These are phyloP conservation scores for Tortricodes alternella DNA, from an alignment of 2,888 invertebrate genomes.

Conservation along the genomic window DNA sequence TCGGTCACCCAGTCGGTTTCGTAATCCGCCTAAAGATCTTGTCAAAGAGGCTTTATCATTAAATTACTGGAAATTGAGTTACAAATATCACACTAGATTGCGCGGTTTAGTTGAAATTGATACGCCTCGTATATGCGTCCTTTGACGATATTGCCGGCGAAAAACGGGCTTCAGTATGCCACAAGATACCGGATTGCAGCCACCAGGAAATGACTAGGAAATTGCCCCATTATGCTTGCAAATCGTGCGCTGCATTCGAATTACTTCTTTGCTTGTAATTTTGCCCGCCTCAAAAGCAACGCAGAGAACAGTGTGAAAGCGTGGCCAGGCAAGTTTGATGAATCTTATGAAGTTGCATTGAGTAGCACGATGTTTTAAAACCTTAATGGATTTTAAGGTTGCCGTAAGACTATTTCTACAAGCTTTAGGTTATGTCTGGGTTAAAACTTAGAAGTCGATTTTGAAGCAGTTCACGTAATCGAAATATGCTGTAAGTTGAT, in stretches of 20 bases:
- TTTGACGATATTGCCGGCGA: constrained; percentile 26
- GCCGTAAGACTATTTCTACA: not conserved
- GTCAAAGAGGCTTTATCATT: no score
- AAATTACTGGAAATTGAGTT: no score
- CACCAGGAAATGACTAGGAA: constrained; percentile 76
- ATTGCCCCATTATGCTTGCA: constrained; percentile 78
- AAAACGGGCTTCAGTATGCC: constrained; percentile 43
- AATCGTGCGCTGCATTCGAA: constrained; percentile 79
- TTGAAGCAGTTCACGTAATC: no score
- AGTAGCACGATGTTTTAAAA: not conserved
- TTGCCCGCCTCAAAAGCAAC: constrained; percentile 54
- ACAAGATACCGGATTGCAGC: constrained; percentile 73
- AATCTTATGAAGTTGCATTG: not conserved
- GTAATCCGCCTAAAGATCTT: no score
- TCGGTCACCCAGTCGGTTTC: no score
- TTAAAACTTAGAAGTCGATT: no score
- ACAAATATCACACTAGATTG: not conserved
- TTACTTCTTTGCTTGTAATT: constrained; percentile 75
- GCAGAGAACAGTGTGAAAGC: constrained; percentile 14
- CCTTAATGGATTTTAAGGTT: not conserved
- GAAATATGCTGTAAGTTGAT: no score
- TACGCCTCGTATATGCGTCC: constrained; percentile 14
- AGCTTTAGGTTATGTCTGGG: no score
- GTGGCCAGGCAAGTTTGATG: constrained; percentile 5
- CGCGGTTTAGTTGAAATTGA: constrained; percentile 5